These are phyloP conservation scores for Hestina assimilis DNA, from an alignment of 1,140 invertebrate genomes.

Conservation along the genomic window DNA sequence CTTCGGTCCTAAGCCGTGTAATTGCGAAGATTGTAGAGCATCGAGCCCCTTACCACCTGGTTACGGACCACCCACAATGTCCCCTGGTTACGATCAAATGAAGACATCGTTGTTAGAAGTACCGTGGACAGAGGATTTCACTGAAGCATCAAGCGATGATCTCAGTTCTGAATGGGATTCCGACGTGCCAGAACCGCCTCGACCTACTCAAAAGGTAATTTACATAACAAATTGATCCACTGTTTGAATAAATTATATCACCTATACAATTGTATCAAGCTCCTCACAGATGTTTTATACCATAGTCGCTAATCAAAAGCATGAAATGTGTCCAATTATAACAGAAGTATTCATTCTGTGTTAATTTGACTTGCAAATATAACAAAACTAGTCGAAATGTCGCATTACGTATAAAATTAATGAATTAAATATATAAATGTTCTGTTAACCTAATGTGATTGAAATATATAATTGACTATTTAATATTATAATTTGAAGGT, in stretches of 20 bases:
- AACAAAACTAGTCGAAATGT: slow-evolving; percentile 1
- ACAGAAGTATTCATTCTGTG: background rate
- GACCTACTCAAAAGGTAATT: slow-evolving; percentile 63
- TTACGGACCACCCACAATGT: slow-evolving; percentile 65
- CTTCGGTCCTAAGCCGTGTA: slow-evolving; percentile 67
- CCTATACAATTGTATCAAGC: background rate
- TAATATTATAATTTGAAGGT: no score
- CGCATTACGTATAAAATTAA: no score
- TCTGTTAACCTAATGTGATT: no score
- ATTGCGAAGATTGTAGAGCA: slow-evolving; percentile 66
- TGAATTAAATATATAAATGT: no score
- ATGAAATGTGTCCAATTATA: background rate
- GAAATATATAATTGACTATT: no score
- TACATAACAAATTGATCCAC: slow-evolving; percentile 12
- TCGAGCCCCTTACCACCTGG: slow-evolving; percentile 69
- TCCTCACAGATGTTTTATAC: background rate
- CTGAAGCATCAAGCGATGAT: slow-evolving; percentile 91
- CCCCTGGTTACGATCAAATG: slow-evolving; percentile 88
- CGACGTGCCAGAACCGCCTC: slow-evolving; percentile 81
- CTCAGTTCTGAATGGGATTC: slow-evolving; percentile 94
- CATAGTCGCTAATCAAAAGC: background rate
- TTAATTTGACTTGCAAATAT: slow-evolving; percentile 24
- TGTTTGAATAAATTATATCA: background rate
- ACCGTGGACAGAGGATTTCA: slow-evolving; percentile 86
- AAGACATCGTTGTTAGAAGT: slow-evolving; percentile 86